Percentiles rank a stretch among this genome's conserved stretches.
These are phyloP conservation scores for Drosophila carrolli DNA, from an alignment of 1,140 invertebrate species.

Conservation along the genomic window DNA sequence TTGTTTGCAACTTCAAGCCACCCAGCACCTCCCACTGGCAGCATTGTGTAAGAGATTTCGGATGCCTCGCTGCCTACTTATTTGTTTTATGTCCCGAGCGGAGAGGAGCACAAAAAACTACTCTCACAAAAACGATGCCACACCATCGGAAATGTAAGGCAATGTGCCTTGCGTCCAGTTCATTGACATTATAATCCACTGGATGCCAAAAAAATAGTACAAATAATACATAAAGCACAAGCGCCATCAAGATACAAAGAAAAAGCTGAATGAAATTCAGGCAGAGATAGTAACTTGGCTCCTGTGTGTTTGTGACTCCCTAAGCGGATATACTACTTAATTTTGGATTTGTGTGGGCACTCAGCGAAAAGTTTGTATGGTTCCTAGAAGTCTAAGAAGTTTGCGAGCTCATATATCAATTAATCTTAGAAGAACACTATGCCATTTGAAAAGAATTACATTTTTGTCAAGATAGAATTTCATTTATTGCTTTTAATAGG, in stretches of 20 bases:
- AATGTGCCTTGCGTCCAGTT: slow-evolving; percentile 43
- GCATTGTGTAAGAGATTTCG: slow-evolving; percentile 63
- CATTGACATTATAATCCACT: slow-evolving; percentile 49
- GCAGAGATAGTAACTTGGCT: slow-evolving; percentile 13
- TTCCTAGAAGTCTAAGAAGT: neutral
- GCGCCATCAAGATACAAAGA: slow-evolving; percentile 9
- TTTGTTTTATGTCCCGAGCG: slow-evolving; percentile 45
- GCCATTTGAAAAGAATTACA: too few species aligned
- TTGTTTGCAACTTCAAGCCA: slow-evolving; percentile 71
- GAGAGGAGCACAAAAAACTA: neutral
- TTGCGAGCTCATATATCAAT: too few species aligned
- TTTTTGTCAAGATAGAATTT: too few species aligned
- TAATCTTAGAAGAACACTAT: too few species aligned
- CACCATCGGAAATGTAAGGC: slow-evolving; percentile 75
- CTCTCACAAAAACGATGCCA: slow-evolving; percentile 18
- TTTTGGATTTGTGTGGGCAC: slow-evolving; percentile 12
- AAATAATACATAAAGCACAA: slow-evolving; percentile 4
- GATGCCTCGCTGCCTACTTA: slow-evolving; percentile 51
- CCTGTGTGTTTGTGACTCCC: slow-evolving; percentile 16
- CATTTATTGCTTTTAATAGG: too few species aligned
- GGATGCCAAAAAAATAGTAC: slow-evolving; percentile 30
- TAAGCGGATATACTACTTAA: slow-evolving; percentile 38
- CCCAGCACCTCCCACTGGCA: slow-evolving; percentile 21
- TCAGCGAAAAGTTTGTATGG: neutral
- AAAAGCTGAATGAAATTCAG: slow-evolving; percentile 21